A percentile compares a stretch with the other conserved stretches of the same genome.
phyloP scores from a whole-genome alignment of 2,113 vertebrate species.

The Emydocephalus ijimae region DNA sequence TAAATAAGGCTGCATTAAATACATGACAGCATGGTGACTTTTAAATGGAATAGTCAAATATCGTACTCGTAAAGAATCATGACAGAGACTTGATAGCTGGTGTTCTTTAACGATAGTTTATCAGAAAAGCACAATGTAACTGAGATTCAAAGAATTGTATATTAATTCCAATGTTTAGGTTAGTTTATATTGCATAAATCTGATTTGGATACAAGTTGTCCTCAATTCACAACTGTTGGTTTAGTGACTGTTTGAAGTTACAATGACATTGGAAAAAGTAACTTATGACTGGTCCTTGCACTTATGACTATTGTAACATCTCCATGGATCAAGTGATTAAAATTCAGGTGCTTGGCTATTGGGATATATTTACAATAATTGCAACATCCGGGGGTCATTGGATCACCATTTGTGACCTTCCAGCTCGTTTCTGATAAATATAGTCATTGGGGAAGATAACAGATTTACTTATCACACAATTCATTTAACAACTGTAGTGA shows the following conservation, averaged over 20 bases:
- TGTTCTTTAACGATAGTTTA: too few species aligned
- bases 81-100: not conserved
- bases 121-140: not conserved
- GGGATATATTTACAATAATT: not conserved
- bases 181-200: not conserved
- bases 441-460: not conserved
- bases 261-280: not conserved
- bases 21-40: accelerated
- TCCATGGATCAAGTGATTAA: not conserved
- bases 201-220: not conserved
- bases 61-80: not conserved
- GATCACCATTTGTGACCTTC: not conserved
- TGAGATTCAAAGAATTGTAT: not conserved
- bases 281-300: not conserved
- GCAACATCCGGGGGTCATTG: not conserved
- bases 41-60: not conserved
- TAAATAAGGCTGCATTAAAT: not conserved
- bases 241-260: not conserved
- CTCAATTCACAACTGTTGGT: not conserved
- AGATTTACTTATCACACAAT: not conserved
- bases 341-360: not conserved
- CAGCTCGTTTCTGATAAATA: not conserved
- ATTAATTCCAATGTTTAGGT: not conserved
- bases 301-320: not conserved
- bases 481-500: not conserved